Conservation (phyloP, 37 sponge, comb jelly and placozoan genomes). For the Tethya wilhelma region DNA sequence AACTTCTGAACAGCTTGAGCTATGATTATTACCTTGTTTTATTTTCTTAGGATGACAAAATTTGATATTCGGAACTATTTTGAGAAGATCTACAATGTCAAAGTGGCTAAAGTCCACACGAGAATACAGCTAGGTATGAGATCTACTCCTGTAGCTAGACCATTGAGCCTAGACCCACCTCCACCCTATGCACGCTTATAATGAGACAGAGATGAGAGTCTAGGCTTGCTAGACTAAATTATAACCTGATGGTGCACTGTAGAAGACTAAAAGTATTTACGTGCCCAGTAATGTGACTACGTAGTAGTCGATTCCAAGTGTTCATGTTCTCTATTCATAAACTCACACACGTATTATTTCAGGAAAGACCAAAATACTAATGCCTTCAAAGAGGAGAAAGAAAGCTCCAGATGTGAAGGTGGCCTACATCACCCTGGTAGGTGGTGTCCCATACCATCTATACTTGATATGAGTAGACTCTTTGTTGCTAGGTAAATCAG, state of each 20-base stretch:
- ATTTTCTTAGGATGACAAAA: slow-evolving; percentile 80
- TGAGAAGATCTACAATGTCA: slow-evolving; percentile 81
- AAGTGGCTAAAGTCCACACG: slow-evolving; percentile 83
- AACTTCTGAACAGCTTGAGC: no score
- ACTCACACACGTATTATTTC: background rate
- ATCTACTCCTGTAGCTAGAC: background rate
- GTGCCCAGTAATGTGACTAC: no score
- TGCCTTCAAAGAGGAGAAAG: no score
- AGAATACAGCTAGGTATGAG: slow-evolving; percentile 81
- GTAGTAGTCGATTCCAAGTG: no score
- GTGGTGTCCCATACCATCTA: no score
- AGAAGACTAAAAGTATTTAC: no score
- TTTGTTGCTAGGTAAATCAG: slow-evolving; percentile 30
- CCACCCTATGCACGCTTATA: no score
- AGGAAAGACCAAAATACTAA: background rate
- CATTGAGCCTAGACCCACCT: no score
- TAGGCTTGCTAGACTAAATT: no score
- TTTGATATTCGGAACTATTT: slow-evolving; percentile 91
- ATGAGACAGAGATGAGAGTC: no score
- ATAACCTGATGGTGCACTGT: no score
- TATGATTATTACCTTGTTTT: background rate
- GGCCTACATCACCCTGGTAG: slow-evolving; percentile 84
- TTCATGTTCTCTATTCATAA: no score
- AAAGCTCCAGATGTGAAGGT: slow-evolving; percentile 73
- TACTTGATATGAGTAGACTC: background rate